Evolutionary conservation across 2,113 vertebrate genomes (phyloP).

Genomic region (Erpornis zantholeuca): DNA sequence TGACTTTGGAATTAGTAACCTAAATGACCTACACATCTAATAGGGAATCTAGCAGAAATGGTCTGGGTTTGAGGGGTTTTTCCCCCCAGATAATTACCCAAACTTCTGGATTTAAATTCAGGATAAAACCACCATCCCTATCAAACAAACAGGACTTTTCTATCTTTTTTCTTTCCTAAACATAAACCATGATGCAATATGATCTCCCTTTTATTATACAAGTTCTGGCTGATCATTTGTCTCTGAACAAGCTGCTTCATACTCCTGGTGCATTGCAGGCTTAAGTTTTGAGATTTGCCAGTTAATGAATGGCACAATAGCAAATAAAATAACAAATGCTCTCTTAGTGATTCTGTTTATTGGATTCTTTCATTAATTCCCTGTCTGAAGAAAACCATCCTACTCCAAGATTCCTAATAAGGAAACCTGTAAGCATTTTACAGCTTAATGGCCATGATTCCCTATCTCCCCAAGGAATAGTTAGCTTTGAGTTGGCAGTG

Average conservation of each 20-base stretch:
- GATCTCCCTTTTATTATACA: neutral
- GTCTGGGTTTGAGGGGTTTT: accelerated
- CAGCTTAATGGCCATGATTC: neutral
- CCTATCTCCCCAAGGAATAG: neutral
- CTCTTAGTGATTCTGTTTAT: neutral
- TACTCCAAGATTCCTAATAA: neutral
- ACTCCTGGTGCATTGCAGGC: neutral
- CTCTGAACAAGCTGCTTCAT: neutral
- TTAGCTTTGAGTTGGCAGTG: neutral
- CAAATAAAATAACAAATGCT: neutral
- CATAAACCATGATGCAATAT: neutral
- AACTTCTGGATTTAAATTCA: neutral
- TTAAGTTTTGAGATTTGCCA: neutral
- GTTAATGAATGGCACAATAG: neutral
- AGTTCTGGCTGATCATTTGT: neutral
- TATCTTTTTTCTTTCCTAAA: neutral
- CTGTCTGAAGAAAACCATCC: neutral
- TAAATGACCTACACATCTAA: neutral
- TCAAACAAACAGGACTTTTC: neutral
- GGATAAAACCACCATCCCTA: neutral
- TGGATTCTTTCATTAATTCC: neutral
- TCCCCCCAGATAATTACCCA: neutral
- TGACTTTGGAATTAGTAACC: neutral
- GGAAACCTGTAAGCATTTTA: neutral
- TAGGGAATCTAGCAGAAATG: neutral